Evolutionary conservation across 2,113 vertebrate species (phyloP).

Genomic region (Oreochromis niloticus): DNA sequence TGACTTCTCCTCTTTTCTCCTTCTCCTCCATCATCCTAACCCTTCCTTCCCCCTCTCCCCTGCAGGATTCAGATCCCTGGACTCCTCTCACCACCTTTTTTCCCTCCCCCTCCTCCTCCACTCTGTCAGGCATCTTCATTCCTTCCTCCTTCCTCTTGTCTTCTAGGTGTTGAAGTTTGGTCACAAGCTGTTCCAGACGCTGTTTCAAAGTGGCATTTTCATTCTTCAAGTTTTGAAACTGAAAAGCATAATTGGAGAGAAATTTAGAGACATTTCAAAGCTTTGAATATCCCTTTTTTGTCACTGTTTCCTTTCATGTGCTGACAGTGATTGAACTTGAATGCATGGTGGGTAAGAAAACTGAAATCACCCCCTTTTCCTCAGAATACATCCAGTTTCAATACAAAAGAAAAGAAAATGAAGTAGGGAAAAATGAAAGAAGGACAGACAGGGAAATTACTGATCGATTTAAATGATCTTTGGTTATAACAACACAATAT

Average conservation of each 20-base stretch:
- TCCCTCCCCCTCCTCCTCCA: not conserved
- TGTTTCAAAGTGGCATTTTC: constrained; percentile 69
- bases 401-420: not conserved
- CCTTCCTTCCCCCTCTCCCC: constrained; percentile 66
- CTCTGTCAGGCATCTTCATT: not conserved
- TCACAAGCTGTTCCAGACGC: constrained; percentile 51
- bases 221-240: constrained; percentile 73
- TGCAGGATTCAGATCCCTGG: constrained; percentile 42
- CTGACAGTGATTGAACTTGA: not conserved
- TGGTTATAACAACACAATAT: not conserved
- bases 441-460: not conserved
- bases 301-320: not conserved
- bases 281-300: not conserved
- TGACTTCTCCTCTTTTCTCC: constrained; percentile 37
- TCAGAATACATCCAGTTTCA: not conserved
- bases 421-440: not conserved
- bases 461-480: not conserved
- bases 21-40: constrained; percentile 30
- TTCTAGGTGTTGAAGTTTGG: constrained; percentile 24
- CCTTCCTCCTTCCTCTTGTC: not conserved
- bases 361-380: not conserved
- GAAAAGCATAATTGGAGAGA: not conserved
- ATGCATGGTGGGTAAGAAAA: not conserved
- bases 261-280: not conserved
- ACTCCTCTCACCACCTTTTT: constrained; percentile 44